Evolutionary conservation across 2,113 vertebrate species (phyloP).

Genomic region (Ammospiza nelsoni): DNA sequence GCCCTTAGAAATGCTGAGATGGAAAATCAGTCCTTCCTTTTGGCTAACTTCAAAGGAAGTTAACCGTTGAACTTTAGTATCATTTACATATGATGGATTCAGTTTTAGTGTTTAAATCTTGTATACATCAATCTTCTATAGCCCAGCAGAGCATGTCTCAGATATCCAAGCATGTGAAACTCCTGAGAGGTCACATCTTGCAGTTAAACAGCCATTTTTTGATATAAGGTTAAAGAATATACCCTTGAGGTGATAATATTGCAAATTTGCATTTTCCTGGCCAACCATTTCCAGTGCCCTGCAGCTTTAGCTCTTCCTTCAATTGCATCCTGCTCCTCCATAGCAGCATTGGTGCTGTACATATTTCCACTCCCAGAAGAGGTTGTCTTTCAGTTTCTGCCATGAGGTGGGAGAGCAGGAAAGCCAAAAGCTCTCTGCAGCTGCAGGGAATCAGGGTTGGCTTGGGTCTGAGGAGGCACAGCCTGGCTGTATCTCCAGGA

Average conservation of each 20-base stretch:
- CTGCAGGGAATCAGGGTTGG: fast-evolving
- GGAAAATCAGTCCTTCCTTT: slow-evolving; percentile 36
- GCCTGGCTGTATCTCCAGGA: background rate
- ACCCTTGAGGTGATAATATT: background rate
- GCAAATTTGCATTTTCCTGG: background rate
- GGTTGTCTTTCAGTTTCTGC: background rate
- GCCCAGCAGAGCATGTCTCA: fast-evolving
- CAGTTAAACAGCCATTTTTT: background rate
- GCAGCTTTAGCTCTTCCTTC: background rate
- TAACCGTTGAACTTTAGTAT: background rate
- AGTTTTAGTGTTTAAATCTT: background rate
- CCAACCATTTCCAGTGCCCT: background rate
- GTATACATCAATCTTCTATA: background rate
- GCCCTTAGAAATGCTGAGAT: background rate
- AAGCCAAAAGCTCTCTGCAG: background rate
- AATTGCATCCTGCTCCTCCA: background rate
- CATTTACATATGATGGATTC: background rate
- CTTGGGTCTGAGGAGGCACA: background rate
- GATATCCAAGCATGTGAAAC: background rate
- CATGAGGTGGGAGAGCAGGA: background rate
- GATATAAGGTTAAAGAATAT: background rate
- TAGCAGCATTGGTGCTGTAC: background rate
- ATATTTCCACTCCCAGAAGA: background rate
- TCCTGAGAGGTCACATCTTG: background rate
- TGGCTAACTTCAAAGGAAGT: background rate